Base-by-base conservation (phyloP, 2,113 vertebrate genomes). In the Sylvilagus bachmani region DNA sequence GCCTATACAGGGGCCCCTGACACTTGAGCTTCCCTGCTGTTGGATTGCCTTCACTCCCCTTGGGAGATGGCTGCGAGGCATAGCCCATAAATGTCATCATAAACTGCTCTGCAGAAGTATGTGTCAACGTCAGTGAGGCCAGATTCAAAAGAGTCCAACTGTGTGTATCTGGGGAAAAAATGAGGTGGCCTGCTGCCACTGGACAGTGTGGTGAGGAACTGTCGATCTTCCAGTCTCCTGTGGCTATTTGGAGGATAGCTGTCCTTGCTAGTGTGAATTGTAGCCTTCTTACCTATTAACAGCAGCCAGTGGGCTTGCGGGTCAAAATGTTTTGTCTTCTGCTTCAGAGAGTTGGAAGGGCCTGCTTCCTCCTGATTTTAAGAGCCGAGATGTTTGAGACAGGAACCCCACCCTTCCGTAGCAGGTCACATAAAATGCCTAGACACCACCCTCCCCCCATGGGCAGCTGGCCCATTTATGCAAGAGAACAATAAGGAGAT, bases 401-500 rank as follows among this genome's bases (percentile, higher is more conserved):
- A 91, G 55, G 67, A 77, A 86, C 93, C 31, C 93, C 94, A 94
- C 96, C 96, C 88, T 95, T 79, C 66, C 64, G 55, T 31, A 89
- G 69, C 64, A 97, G 92, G 79, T 95, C 95, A 89, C 3, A 10
- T 95, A 90, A 97, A 95, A 95, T 94, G 89, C 73, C 27, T 88
- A 70, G 85, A 71, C 62, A 2, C 81, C 80, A 85, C 80, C 91
- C 78, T 79, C 33, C 95, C 74, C 24, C 79, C 27, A 58, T 88
- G 90, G 95, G 95, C 93, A 92, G 44, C 74, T 36, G 58, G 95
- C 95, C 85, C 88, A 79, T 95, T 96, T 86, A 83, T 92, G 77
- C 82, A 95, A 94, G 92, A 93, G 95, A 97, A 97, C 97, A 97
- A 97, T 97, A 90, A 97, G 81, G 79, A 96, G 97, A 96, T 90